Evolutionary conservation across 2,797 vertebrate genomes (phyloP).

Genomic region (Vireo griseus): DNA sequence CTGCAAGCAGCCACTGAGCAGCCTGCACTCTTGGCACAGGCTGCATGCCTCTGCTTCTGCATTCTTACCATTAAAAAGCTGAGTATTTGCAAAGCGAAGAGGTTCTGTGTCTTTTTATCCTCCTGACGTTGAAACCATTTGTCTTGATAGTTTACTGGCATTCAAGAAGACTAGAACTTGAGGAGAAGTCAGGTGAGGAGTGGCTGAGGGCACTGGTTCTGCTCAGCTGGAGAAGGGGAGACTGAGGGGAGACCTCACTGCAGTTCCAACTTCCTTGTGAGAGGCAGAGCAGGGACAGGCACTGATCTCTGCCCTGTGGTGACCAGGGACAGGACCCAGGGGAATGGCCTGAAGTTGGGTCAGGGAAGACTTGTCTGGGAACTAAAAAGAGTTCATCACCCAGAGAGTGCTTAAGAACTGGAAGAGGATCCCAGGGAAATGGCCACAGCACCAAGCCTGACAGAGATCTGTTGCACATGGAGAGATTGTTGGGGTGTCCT

Average conservation of each 20-base stretch:
- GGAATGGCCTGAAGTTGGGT: accelerated
- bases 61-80: neutral
- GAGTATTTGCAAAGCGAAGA: neutral
- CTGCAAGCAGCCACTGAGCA: neutral
- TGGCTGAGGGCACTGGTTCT: neutral
- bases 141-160: neutral
- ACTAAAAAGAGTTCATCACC: neutral
- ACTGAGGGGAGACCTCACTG: accelerated
- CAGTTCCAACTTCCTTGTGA: accelerated
- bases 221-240: neutral
- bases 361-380: neutral
- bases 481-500: neutral
- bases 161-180: neutral
- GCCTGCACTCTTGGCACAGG: accelerated
- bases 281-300: neutral
- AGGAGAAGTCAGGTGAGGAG: neutral
- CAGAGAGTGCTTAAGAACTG: neutral
- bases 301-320: neutral
- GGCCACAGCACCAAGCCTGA: too few relatives aligned
- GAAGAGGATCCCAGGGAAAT: neutral
- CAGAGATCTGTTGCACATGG: accelerated
- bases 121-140: neutral
- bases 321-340: accelerated
- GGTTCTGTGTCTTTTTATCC: neutral
- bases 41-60: neutral